phyloP scores from a whole-genome alignment of 2,888 invertebrate genomes.

The Hirtodrosophila histrioides region DNA sequence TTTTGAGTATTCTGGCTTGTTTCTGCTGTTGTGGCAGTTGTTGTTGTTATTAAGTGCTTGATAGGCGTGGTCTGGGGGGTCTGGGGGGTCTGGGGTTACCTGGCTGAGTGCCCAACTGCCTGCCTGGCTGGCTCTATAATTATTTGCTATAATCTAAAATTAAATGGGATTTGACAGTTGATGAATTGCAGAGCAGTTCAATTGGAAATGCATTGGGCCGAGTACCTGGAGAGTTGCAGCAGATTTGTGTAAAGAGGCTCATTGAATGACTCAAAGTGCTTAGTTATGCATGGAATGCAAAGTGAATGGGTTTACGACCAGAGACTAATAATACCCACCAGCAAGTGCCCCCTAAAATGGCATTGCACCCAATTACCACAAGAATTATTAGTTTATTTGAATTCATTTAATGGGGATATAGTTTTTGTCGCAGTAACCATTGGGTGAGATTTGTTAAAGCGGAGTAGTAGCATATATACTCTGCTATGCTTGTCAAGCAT shows the following conservation, averaged over 20 bases:
- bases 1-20: conserved; percentile 52
- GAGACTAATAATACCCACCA: conserved; percentile 24
- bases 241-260: conserved; percentile 25
- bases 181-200: conserved; percentile 71
- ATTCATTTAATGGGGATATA: conserved; percentile 55
- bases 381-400: conserved; percentile 41
- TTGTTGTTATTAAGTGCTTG: conserved; percentile 57
- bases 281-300: conserved; percentile 49
- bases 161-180: conserved; percentile 76
- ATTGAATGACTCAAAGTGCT: conserved; percentile 43
- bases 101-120: conserved; percentile 21
- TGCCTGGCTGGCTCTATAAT: conserved; percentile 58
- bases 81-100: conserved; percentile 17
- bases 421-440: conserved; percentile 8
- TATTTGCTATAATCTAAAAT: conserved; percentile 75
- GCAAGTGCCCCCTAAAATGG: conserved; percentile 31
- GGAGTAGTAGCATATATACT: no score
- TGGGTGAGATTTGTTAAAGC: no score
- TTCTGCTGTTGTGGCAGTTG: conserved; percentile 33
- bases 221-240: conserved; percentile 12
- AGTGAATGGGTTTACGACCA: conserved; percentile 18
- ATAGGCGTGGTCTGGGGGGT: conserved; percentile 29
- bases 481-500: no score
- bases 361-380: conserved; percentile 30
- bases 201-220: conserved; percentile 53